Evolutionary conservation across 2,113 vertebrate species (phyloP), one percentile per base, ranked within the genome.

Genomic region (Sarotherodon lohbergeri): DNA sequence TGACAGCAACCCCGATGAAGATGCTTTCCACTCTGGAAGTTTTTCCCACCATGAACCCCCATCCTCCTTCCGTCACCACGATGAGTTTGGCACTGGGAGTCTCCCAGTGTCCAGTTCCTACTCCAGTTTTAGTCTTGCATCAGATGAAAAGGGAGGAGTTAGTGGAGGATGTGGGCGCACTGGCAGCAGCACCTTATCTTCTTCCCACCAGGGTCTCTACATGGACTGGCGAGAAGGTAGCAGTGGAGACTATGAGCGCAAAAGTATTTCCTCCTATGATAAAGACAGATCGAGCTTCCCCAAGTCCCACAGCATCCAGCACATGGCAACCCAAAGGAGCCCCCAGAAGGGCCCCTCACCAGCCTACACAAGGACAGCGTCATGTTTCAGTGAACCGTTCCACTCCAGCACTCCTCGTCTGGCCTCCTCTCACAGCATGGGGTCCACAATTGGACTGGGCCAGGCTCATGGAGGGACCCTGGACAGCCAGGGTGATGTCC

Each of bases 51-150:
- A 96, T 0, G 97, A 97, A 89, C 95, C 96, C 19, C 93, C 96
- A 4, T 87, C 94, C 81, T 97, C 97, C 50, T 96, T 94, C 82
- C 88, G 46, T 46, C 91, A 88, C 73, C 95, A 96, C 0, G 96
- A 97, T 0, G 97, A 97, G 82, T 98, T 98, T 10, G 96, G 96
- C 9, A 95, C 95, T 22, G 95, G 93, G 1, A 98, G 98, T 14
- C 96, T 98, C 82, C 97, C 97, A 0, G 97, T 96, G 7, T 98
- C 98, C 85, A 98, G 98, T 92, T 97, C 97, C 79, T 99, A 98
- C 91, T 98, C 98, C 14, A 99, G 98, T 95, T 98, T 99, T 95
- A 99, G 98, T 0, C 96, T 97, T 29, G 97, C 97, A 0, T 98
- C 98, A 0, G 98, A 98, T 88, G 98, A 99, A 90, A 98, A 99